Evolutionary conservation across 2,888 invertebrate species (phyloP), one percentile per base, ranked within the genome.

Genomic region (Drosophila rubida): DNA sequence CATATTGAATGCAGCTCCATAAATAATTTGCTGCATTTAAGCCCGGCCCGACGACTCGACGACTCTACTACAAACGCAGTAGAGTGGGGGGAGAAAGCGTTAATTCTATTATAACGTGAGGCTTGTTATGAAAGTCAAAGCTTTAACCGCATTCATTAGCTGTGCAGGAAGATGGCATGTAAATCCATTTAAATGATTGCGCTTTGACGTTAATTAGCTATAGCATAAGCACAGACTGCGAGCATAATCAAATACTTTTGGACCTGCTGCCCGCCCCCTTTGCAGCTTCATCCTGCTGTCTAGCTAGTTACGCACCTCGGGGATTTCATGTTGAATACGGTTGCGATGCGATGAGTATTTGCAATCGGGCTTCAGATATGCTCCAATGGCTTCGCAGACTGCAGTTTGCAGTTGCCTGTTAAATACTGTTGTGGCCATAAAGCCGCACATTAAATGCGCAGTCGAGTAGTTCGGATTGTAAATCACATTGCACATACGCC

Each of bases 401-500:
- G 32, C 32, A 32, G 30, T 32, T 32, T 32, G 30, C 30, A 32
- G 5, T 5, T 62, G 70, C 63, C 13, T 53, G 72, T 64, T 73
- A 71, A 71, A 70, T 57, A 75, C 71, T 62, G 48, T 46, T 57
- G 48, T 53, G 68, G 63, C 60, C 74, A 58, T 68, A 67, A 66
- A 72, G 60, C 65, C 65, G 65, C 72, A 70, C 72, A 70, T 70
- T 73, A 75, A 79, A 75, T 66, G 80, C 48, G 53, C 68, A 65
- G 62, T 60, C 73, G 62, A 64, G 59, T 67, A 23, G 60, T 49
- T 59, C 45, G 61, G 48, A 53, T 60, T 83, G 87, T 80, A 80
- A 80, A 84, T 87, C 81, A 84, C 78, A 84, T 81, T 74, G 66
- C 78, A 69, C 70, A 84, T 84, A 78, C 81, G 81, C 51, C 67